phyloP scores from a whole-genome alignment of 2,888 invertebrate species.

The Ferdinandea cuprea region DNA sequence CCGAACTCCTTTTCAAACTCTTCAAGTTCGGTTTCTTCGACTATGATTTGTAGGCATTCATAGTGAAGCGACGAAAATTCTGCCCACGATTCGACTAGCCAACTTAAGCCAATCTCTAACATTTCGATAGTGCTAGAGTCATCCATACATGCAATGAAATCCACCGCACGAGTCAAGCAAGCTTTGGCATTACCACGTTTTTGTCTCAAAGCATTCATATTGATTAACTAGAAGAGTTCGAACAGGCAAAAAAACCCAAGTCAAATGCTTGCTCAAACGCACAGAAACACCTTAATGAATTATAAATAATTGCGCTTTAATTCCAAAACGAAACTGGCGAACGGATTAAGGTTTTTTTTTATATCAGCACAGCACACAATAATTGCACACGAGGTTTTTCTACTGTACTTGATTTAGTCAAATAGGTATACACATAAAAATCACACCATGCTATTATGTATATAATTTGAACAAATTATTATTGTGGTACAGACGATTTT shows the following conservation, averaged over 20 bases:
- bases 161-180: conserved; percentile 18
- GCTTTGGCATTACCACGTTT: conserved; percentile 20
- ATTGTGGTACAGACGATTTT: background rate
- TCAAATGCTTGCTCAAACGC: background rate
- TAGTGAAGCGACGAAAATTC: background rate
- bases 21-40: background rate
- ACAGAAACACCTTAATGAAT: conserved; percentile 2
- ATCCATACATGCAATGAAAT: conserved; percentile 2
- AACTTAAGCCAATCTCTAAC: conserved; percentile 15
- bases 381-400: background rate
- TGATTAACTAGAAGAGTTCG: background rate
- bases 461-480: background rate
- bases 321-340: background rate
- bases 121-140: conserved; percentile 6
- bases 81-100: conserved; percentile 2
- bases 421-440: background rate
- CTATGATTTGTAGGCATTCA: background rate
- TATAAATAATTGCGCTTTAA: background rate
- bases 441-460: background rate
- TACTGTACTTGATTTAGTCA: background rate
- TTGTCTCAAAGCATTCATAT: background rate
- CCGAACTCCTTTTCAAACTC: conserved; percentile 6
- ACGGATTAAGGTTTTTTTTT: background rate
- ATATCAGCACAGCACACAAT: background rate
- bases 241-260: background rate